phyloP scores from a whole-genome alignment of 2,113 vertebrate species.

The Pterocles burchelli region DNA sequence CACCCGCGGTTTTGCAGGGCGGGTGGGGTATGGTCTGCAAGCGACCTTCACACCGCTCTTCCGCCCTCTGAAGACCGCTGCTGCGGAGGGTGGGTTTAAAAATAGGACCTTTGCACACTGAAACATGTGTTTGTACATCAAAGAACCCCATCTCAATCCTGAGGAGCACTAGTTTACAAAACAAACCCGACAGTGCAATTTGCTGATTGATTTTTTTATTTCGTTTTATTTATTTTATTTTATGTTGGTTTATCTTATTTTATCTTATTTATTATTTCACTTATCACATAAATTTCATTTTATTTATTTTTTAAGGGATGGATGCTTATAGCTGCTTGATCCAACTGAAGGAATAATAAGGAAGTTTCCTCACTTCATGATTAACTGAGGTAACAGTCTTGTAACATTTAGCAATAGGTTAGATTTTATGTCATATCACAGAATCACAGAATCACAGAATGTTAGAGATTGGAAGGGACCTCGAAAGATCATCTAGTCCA shows the following conservation, averaged over 20 bases:
- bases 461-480: too few relatives aligned
- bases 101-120: neutral
- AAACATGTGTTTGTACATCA: fast-evolving
- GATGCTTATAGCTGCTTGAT: neutral
- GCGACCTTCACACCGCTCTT: fast-evolving
- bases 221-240: neutral
- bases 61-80: neutral
- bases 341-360: neutral
- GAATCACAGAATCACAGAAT: neutral
- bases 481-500: too few relatives aligned
- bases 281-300: neutral
- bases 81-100: too few relatives aligned
- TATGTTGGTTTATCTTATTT: neutral
- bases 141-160: neutral
- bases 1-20: fast-evolving
- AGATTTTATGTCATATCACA: neutral
- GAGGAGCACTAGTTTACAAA: fast-evolving
- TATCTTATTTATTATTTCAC: neutral
- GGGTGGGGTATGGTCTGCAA: neutral
- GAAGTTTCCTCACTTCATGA: neutral
- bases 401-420: neutral
- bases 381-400: neutral
- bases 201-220: neutral
- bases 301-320: neutral
- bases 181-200: neutral